Percentiles rank a stretch among this genome's conserved stretches.
Evolutionary conservation across 2,888 invertebrate genomes (phyloP).

Genomic region (Eumacrocentrus americanus): DNA sequence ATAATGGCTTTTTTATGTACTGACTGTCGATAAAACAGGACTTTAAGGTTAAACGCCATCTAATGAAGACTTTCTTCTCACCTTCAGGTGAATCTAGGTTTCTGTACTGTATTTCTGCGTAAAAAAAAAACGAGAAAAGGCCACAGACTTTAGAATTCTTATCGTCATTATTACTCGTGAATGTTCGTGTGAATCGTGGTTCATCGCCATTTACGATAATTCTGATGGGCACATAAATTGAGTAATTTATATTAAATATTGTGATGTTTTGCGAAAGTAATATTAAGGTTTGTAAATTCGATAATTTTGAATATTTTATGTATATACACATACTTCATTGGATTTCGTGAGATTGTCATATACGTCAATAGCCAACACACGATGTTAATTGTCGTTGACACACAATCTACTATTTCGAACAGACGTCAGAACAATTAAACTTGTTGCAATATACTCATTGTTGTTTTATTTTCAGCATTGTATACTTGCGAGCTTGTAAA

Average conservation of each 20-base stretch:
- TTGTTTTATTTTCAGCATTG: neutral
- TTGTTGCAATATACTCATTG: too few species aligned
- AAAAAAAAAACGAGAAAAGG: neutral
- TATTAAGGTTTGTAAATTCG: conserved; percentile 53
- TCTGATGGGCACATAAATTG: conserved; percentile 5
- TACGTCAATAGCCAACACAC: conserved; percentile 18
- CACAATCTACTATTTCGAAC: conserved; percentile 24
- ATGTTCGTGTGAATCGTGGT: conserved; percentile 3
- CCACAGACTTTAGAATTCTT: neutral
- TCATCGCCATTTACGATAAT: neutral
- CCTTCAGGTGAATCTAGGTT: too few species aligned
- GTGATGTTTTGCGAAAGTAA: conserved; percentile 59
- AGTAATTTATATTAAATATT: conserved; percentile 52
- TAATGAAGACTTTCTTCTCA: too few species aligned
- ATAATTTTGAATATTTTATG: neutral
- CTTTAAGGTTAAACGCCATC: too few species aligned
- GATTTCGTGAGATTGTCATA: neutral
- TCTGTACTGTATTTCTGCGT: neutral
- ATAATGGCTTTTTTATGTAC: too few species aligned
- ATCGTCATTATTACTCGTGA: neutral
- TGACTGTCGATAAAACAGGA: too few species aligned
- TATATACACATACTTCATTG: conserved; percentile 25
- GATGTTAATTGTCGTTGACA: conserved; percentile 22
- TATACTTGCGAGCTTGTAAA: too few species aligned
- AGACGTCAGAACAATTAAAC: conserved; percentile 34